Evolutionary conservation across 2,888 invertebrate genomes (phyloP), one percentile per base, ranked within the genome.

Genomic region (Tenthredo notha): DNA sequence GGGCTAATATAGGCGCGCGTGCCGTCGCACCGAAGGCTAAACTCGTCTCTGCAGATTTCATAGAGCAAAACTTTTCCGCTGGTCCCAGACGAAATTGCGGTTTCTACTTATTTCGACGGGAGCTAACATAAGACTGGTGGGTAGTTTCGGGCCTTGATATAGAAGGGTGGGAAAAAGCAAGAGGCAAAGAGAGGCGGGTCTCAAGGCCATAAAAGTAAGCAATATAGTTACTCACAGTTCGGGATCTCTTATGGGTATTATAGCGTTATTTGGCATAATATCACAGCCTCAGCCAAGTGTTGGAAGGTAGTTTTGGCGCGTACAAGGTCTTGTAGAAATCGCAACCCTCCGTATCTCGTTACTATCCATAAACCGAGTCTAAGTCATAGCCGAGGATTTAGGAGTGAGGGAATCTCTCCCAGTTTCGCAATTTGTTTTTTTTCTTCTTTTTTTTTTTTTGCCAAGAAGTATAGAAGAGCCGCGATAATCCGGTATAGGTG

Each of bases 211-310:
- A 67, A 84, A 84, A 84, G 65, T 65, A 40, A 47, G 61, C 80
- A 84, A 83, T 84, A 82, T 50, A 85, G 77, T 86, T 86, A 85
- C 85, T 84, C 75, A 74, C 75, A 85, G 84, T 84, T 86, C 80
- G 75, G 67, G 82, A 70, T 85, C 85, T 85, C 85, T 86, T 84
- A 86, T 78, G 86, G 84, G 80, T 61, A 65, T 80, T 87, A 84
- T 87, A 80, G 84, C 85, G 86, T 84, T 88, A 80, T 82, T 86
- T 85, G 86, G 84, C 84, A 86, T 88, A 88, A 89, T 88, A 87
- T 88, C 87, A 84, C 78, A 75, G 61, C 85, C 78, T 78, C 67
- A 80, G 84, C 82, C 70, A 72, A 78, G 86, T 70, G 54, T 82
- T 80, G 67, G 84, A 84, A n/a, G 65, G 54, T 47, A 33, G 72